Conservation (phyloP, 1,140 invertebrate species). For the Pygmarrhopalites habei region DNA sequence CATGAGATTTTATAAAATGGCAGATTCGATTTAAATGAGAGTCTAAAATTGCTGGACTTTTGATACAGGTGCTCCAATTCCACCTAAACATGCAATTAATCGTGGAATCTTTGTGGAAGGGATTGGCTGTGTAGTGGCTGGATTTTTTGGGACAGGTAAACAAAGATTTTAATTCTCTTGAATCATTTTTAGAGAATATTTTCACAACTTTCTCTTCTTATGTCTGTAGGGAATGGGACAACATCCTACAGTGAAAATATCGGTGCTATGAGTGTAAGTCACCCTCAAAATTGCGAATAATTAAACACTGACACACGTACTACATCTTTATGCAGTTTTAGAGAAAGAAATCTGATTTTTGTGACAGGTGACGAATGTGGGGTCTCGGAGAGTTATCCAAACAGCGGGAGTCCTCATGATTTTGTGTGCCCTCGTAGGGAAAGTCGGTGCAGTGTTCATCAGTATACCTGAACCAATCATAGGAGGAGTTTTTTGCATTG, state of each 20-base stretch:
- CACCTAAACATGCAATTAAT: constrained; percentile 77
- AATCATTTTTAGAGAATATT: neutral
- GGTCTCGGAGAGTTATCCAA: constrained; percentile 76
- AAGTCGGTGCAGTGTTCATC: constrained; percentile 77
- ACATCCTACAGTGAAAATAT: constrained; percentile 86
- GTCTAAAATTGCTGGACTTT: no score
- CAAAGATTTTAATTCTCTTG: no score
- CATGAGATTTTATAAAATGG: no score
- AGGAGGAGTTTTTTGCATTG: constrained; percentile 76
- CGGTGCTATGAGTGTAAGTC: constrained; percentile 76
- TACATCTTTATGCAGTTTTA: no score
- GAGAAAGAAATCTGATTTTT: no score
- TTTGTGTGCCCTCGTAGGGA: constrained; percentile 67
- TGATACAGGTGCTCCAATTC: constrained; percentile 64
- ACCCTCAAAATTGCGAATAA: no score
- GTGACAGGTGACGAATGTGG: constrained; percentile 63
- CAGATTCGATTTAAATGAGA: no score
- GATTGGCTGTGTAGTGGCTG: constrained; percentile 70
- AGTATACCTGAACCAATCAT: constrained; percentile 83
- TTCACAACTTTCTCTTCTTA: no score
- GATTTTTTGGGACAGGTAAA: constrained; percentile 43
- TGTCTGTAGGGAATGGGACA: constrained; percentile 78
- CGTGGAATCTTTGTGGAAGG: constrained; percentile 77
- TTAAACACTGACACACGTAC: no score
- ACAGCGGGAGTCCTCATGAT: constrained; percentile 70